A percentile compares a stretch with the other conserved stretches of the same genome.
phyloP scores from a whole-genome alignment of 2,797 vertebrate species.

The Mus spretus region DNA sequence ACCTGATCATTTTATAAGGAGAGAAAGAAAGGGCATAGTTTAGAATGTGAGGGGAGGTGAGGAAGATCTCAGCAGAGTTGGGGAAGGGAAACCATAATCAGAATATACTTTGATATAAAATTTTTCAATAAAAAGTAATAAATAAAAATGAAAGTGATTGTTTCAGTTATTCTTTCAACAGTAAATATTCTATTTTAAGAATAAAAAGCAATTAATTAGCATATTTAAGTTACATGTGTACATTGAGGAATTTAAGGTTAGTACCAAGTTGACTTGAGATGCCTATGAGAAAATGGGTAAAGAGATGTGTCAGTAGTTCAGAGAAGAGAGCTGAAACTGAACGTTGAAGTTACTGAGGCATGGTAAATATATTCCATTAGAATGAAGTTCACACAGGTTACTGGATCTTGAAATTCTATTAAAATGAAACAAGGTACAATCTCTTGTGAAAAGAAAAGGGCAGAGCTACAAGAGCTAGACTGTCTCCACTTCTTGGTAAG shows the following conservation, averaged over 20 bases:
- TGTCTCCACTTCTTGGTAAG: constrained; percentile 29
- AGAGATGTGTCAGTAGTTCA: constrained; percentile 5
- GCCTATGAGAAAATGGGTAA: constrained; percentile 9
- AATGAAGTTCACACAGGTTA: constrained; percentile 33
- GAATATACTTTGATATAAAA: neutral
- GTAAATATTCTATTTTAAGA: constrained; percentile 32
- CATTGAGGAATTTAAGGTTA: constrained; percentile 1
- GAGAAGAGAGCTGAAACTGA: neutral
- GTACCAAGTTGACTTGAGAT: constrained; percentile 15
- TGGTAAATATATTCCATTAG: neutral
- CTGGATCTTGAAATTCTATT: constrained; percentile 40
- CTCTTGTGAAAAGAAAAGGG: neutral
- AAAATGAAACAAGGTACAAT: constrained; percentile 37
- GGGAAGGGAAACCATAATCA: neutral
- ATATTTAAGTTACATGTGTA: constrained; percentile 19
- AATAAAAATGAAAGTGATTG: neutral
- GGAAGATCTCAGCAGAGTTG: neutral
- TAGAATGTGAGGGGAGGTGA: neutral
- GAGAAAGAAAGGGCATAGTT: neutral
- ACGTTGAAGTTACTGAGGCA: constrained; percentile 7
- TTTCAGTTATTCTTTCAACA: constrained; percentile 7
- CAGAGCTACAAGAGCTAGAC: neutral
- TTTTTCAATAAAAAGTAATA: neutral
- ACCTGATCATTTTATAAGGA: neutral
- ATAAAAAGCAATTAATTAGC: neutral